Evolutionary conservation across 2,113 vertebrate genomes (phyloP).

Genomic region (Crotalus helleri): DNA sequence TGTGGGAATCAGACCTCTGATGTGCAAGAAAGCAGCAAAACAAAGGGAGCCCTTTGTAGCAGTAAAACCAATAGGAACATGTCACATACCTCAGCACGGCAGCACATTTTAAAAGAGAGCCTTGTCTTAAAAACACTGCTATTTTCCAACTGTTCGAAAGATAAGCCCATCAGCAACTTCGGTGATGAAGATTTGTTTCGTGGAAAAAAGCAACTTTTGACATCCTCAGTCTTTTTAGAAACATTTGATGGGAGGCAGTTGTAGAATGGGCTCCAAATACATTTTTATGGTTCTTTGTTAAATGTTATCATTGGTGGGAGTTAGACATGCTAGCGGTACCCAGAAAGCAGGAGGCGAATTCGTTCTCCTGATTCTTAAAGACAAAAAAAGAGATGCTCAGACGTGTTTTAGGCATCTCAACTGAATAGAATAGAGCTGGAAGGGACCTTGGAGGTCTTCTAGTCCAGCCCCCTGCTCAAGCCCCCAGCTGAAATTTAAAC

Average conservation of each 20-base stretch:
- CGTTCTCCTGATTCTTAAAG: neutral
- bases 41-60: neutral
- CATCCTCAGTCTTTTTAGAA: neutral
- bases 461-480: too few species aligned
- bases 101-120: neutral
- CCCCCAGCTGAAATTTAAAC: too few species aligned
- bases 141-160: neutral
- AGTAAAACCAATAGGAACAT: neutral
- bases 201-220: neutral
- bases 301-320: neutral
- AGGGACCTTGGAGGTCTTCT: too few species aligned
- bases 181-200: too few species aligned
- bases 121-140: neutral
- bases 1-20: neutral
- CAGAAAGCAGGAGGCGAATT: neutral
- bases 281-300: neutral
- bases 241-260: neutral
- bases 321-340: neutral
- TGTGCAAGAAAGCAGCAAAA: neutral
- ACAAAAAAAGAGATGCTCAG: neutral
- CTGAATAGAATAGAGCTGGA: neutral
- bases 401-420: neutral
- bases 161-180: neutral
- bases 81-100: neutral
- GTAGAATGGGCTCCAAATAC: neutral